Conservation (phyloP, 2,888 invertebrate species). For the Nemoura dubitans region DNA sequence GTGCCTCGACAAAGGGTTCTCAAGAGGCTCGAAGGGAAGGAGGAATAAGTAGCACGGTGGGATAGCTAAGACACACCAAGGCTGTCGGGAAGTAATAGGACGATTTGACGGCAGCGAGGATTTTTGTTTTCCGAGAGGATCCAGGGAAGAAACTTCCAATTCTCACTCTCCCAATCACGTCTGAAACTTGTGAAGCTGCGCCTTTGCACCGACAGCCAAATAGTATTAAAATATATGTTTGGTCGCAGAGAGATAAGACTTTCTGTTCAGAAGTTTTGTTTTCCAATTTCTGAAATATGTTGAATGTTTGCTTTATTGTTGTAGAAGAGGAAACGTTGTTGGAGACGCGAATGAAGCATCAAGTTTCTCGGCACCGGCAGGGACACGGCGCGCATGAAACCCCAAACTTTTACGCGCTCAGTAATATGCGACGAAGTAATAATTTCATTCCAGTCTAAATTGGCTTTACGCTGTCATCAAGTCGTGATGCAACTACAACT, state of each 20-base stretch:
- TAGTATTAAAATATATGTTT: neutral
- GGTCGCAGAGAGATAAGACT: neutral
- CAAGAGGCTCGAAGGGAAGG: neutral
- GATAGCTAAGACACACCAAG: neutral
- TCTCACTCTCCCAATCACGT: neutral
- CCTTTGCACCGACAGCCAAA: neutral
- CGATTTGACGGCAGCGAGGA: neutral
- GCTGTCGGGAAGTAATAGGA: neutral
- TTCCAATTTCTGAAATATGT: neutral
- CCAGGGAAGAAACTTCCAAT: neutral
- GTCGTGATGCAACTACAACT: neutral
- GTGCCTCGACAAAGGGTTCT: neutral
- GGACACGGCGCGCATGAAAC: neutral
- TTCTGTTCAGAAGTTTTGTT: neutral
- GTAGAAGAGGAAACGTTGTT: neutral
- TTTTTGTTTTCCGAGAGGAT: neutral
- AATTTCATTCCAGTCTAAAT: neutral
- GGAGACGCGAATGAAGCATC: neutral
- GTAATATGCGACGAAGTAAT: neutral
- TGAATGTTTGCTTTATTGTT: neutral
- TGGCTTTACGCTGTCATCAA: neutral
- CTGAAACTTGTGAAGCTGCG: neutral
- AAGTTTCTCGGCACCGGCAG: neutral
- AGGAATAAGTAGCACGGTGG: neutral
- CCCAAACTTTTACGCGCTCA: neutral